Conservation (phyloP, 92 coral and sea anemone genomes). For the Epizoanthus illoricatus region DNA sequence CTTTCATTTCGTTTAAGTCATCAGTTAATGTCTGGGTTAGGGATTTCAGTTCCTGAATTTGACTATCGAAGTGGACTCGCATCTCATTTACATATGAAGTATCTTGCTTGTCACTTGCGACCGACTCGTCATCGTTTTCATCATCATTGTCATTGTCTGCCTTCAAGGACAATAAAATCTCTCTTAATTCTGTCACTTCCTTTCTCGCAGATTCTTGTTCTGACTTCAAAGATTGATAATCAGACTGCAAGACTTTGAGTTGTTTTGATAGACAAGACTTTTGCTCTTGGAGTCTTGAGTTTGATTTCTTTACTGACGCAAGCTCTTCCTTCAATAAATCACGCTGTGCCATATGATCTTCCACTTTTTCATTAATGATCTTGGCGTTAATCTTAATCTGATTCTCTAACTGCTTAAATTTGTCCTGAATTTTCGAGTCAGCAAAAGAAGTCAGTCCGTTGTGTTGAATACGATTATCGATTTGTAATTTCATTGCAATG, state of each 20-base stretch:
- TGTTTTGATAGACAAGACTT: too few relatives aligned
- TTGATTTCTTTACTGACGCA: slow-evolving; percentile 19
- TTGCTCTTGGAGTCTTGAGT: slow-evolving; percentile 4
- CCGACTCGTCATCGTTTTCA: too few relatives aligned
- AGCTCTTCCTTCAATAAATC: neutral
- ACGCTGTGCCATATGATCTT: neutral
- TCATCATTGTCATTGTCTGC: too few relatives aligned
- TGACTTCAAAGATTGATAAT: neutral
- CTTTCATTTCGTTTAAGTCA: neutral
- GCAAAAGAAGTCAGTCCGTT: too few relatives aligned
- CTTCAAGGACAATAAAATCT: neutral
- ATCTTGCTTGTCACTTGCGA: neutral
- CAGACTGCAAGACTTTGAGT: neutral
- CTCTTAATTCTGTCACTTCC: neutral
- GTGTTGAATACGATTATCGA: too few relatives aligned
- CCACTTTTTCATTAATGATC: too few relatives aligned
- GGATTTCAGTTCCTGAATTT: neutral
- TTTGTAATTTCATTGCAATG: too few relatives aligned
- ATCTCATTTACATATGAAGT: neutral
- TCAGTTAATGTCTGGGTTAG: too few relatives aligned
- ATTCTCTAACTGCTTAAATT: too few relatives aligned
- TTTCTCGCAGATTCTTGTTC: slow-evolving; percentile 4
- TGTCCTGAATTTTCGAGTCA: too few relatives aligned
- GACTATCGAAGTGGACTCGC: neutral
- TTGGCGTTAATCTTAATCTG: too few relatives aligned